Conservation (phyloP, 1,140 invertebrate genomes). For the Ceratoteleas bidentatus region DNA sequence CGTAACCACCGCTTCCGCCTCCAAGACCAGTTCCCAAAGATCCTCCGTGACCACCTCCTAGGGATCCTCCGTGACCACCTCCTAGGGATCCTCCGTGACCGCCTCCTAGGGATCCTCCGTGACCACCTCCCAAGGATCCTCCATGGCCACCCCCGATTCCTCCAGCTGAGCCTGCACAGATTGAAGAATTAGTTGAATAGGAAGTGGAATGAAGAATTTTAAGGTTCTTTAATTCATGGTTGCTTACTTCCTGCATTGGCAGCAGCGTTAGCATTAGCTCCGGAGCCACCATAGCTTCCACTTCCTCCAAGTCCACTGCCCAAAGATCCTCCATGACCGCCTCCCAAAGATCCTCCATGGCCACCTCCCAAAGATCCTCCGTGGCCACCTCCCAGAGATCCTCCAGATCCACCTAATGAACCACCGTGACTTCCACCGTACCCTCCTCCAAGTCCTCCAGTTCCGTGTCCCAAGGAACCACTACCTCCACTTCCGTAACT, state of each 20-base stretch:
- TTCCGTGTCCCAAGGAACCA: constrained; percentile 27
- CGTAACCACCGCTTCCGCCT: constrained; percentile 13
- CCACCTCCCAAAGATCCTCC: neutral
- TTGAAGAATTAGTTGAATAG: too few species aligned
- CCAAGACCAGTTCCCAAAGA: constrained; percentile 15
- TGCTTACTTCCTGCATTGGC: constrained; percentile 3
- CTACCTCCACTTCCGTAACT: constrained; percentile 32
- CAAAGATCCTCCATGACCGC: neutral
- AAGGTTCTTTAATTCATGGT: too few species aligned
- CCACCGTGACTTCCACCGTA: constrained; percentile 1
- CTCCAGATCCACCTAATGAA: constrained; percentile 3
- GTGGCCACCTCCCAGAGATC: neutral
- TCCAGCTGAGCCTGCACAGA: constrained; percentile 18
- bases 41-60: neutral
- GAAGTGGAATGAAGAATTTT: too few species aligned
- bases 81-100: neutral
- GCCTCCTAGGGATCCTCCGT: constrained; percentile 1
- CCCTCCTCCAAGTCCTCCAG: neutral
- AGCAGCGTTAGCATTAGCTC: too few species aligned
- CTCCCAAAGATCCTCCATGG: neutral
- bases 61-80: neutral
- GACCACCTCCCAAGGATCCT: neutral
- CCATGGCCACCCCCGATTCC: constrained; percentile 13
- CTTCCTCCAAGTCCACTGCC: constrained; percentile 20
- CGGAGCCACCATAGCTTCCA: constrained; percentile 12